Base-by-base conservation (phyloP, 2,113 vertebrate genomes). In the Pachycephala philippinensis region DNA sequence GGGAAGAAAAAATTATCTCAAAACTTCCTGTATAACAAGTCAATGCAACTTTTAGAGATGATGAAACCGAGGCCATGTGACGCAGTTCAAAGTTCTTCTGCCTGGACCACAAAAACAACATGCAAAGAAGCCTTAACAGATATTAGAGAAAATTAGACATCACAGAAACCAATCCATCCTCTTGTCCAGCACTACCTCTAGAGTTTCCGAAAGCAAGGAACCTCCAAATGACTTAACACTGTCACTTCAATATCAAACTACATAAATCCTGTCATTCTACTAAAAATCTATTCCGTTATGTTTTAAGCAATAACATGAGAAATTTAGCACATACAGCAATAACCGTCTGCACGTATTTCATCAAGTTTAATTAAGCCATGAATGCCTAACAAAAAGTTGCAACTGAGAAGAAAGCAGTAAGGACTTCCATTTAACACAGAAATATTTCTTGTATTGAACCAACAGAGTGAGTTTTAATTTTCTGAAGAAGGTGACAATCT, bases 11-110 rank as follows among this genome's bases (percentile, higher is more conserved):
- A 93, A 75, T 33, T 71, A 44, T 54, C 85, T 85, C 54, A 72
- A 71, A 91, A 70, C 75, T 96, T 97, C 90, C 87, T 88, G 82
- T 42, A 10, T n/a, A 94, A 80, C 45, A 87, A 91, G 59, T 54
- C 35, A 80, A 80, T 26, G 56, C 71, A 91, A 37, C 64, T 80
- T 84, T 66, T 27, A 89, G 52, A 90, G 45, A 65, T 94, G 77
- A 93, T 89, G 93, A 92, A 95, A 92, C 33, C 2, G 6, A 84
- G 27, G 68, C 39, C 79, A 66, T 26, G 37, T 85, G 78, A 90
- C 44, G 54, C 7, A 21, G 37, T 66, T 89, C 44, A 28, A 50
- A 70, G 79, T 72, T 77, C 30, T 81, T 71, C 54, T 77, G 10
- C 47, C 54, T 47, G 19, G 44, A 86, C 21, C 59, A 66, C 18